These are phyloP conservation scores for Tachysurus fulvidraco DNA, from an alignment of 2,113 vertebrate species.

Conservation along the genomic window DNA sequence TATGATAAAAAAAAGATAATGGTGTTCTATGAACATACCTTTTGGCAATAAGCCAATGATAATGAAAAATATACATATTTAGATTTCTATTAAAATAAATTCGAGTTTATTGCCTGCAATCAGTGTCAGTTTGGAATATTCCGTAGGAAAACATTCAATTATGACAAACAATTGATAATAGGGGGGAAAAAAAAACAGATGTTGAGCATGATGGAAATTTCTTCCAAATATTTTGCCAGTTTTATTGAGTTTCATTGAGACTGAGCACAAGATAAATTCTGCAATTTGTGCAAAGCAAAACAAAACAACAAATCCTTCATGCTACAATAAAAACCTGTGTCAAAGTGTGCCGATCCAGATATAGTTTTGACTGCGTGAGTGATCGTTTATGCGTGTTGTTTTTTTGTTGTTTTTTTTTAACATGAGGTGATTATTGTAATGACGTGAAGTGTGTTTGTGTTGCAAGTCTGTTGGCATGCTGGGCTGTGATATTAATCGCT, in stretches of 20 bases:
- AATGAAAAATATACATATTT: background rate
- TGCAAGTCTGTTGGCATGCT: background rate
- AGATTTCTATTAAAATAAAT: background rate
- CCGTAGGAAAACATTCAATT: background rate
- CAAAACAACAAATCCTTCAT: background rate
- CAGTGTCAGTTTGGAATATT: background rate
- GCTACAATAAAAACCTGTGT: background rate
- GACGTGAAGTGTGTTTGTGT: slow-evolving; percentile 7
- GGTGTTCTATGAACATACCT: background rate
- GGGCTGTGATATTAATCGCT: slow-evolving; percentile 18
- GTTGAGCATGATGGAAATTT: background rate
- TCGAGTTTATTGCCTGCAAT: background rate
- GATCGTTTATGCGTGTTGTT: background rate
- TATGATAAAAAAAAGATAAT: background rate
- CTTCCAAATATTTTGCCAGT: background rate
- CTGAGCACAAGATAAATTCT: background rate
- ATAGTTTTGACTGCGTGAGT: background rate
- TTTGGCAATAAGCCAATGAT: background rate
- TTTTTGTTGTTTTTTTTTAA: background rate
- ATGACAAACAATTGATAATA: background rate
- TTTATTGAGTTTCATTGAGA: background rate
- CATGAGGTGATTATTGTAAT: slow-evolving; percentile 28
- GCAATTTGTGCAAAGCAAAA: background rate
- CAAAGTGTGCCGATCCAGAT: background rate
- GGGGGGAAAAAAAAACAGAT: too few relatives aligned